These are phyloP conservation scores for Lasioglossum vierecki DNA, from an alignment of 2,888 invertebrate genomes.

Conservation along the genomic window DNA sequence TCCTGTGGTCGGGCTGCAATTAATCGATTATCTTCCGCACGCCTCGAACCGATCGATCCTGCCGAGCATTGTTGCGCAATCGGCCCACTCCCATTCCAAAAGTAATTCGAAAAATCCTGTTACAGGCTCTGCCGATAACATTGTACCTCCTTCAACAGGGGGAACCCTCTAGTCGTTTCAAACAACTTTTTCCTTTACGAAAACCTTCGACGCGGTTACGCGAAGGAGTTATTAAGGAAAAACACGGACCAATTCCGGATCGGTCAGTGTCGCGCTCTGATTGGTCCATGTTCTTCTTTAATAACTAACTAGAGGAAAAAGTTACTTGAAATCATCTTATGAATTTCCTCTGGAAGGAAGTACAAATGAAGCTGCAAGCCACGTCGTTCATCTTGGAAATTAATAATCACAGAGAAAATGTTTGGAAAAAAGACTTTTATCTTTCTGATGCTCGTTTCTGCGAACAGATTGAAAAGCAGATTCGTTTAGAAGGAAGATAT, in stretches of 20 bases:
- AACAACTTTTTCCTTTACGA: too few species aligned
- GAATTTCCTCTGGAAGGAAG: too few species aligned
- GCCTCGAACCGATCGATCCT: slow-evolving; percentile 43
- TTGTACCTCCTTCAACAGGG: too few species aligned
- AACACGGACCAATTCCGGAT: too few species aligned
- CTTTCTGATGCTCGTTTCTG: background rate
- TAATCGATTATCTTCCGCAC: slow-evolving; percentile 56
- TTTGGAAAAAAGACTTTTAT: background rate
- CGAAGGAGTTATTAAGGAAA: too few species aligned
- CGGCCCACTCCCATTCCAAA: background rate
- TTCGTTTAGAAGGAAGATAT: background rate
- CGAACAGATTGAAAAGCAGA: background rate
- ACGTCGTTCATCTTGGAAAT: background rate
- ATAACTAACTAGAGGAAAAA: background rate
- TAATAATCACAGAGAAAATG: background rate
- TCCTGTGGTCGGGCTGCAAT: slow-evolving; percentile 45
- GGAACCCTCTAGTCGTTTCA: too few species aligned
- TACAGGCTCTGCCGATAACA: too few species aligned
- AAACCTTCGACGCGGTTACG: too few species aligned
- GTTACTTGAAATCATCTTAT: too few species aligned
- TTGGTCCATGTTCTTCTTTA: too few species aligned
- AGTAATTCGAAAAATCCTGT: slow-evolving; percentile 12
- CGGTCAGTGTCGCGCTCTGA: too few species aligned
- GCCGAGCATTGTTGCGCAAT: slow-evolving; percentile 37
- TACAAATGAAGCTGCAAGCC: too few species aligned